Conservation (phyloP, 64 coral and sea anemone species). For the Porites australiensis region DNA sequence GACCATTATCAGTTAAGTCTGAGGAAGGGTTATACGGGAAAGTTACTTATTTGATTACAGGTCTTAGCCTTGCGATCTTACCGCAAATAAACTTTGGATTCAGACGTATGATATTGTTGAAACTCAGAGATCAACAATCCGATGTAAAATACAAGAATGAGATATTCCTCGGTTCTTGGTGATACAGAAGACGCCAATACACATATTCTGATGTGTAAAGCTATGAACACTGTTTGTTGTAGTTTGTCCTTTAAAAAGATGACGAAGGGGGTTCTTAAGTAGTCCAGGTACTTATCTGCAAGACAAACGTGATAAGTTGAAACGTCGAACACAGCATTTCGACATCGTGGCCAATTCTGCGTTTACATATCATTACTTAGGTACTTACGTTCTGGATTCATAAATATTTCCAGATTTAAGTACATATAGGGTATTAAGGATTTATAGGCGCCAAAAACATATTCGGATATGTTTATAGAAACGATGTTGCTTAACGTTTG, state of each 20-base stretch:
- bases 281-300: constrained; percentile 30
- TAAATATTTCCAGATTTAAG: no score
- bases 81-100: constrained; percentile 8
- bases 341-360: no score
- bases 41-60: no score
- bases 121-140: constrained; percentile 10
- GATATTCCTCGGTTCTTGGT: constrained; percentile 25
- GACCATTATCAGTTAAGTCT: no score
- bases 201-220: constrained; percentile 28
- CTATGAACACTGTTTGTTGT: constrained; percentile 21
- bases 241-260: constrained; percentile 44
- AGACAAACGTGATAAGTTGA: background rate
- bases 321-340: no score
- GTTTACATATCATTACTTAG: no score
- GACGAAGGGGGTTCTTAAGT: constrained; percentile 36
- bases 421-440: no score
- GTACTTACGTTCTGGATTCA: no score
- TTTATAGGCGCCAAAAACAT: no score
- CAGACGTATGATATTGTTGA: constrained; percentile 27
- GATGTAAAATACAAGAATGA: constrained; percentile 42
- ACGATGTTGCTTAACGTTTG: no score
- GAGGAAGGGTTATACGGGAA: no score
- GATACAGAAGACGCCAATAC: background rate
- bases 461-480: no score
- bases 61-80: background rate